A percentile compares a stretch with the other conserved stretches of the same genome.
These are phyloP conservation scores for Palythoa grandiflora DNA, from an alignment of 92 coral and sea anemone species.

Conservation along the genomic window DNA sequence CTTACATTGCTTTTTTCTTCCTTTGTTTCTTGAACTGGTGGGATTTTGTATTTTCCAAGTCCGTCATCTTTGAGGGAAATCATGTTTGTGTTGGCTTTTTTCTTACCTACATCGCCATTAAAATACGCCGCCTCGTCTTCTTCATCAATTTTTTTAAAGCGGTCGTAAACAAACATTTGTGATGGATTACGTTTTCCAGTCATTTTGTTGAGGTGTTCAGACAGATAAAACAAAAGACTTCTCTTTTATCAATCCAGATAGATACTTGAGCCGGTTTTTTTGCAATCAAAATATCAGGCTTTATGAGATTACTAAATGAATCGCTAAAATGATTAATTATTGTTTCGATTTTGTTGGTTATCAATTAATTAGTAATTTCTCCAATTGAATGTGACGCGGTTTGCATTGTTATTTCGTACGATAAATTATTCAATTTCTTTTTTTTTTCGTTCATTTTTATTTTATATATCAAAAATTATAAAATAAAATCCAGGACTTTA, in stretches of 20 bases:
- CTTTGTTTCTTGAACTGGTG: constrained; percentile 51
- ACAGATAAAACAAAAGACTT: not conserved
- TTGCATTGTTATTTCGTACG: not conserved
- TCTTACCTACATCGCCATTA: not conserved
- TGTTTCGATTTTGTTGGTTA: not conserved
- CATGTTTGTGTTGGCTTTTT: constrained; percentile 12
- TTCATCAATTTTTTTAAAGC: constrained; percentile 34
- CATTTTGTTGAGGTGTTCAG: constrained; percentile 35
- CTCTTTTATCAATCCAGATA: not conserved
- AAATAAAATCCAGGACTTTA: too few relatives aligned
- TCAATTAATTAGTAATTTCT: not conserved
- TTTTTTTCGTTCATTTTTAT: too few relatives aligned
- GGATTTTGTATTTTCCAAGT: constrained; percentile 81
- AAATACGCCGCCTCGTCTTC: constrained; percentile 20
- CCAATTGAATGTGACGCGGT: too few relatives aligned
- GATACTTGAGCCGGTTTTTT: not conserved
- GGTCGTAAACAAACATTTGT: constrained; percentile 76
- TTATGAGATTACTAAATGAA: not conserved
- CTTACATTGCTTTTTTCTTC: constrained; percentile 30
- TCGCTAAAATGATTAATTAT: constrained; percentile 11
- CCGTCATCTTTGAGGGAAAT: constrained; percentile 85
- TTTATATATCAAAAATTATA: too few relatives aligned
- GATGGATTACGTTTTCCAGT: constrained; percentile 77
- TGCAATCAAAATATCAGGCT: not conserved
- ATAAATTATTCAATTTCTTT: not conserved